Base-by-base conservation (phyloP, 2,113 vertebrate genomes). In the Procapra przewalskii region DNA sequence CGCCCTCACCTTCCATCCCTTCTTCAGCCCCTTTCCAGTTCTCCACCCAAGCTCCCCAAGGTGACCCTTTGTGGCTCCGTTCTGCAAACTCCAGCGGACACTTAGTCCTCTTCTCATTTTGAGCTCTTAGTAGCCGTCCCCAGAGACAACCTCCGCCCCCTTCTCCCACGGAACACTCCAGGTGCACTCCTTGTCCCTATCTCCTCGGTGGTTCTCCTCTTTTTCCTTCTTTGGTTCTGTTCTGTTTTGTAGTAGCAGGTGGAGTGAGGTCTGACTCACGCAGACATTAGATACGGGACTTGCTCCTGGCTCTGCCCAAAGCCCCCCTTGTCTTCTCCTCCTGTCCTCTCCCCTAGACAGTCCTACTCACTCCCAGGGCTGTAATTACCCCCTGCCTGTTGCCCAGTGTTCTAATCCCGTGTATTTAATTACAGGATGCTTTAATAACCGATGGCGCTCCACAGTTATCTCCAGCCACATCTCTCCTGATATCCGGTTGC, bases 221-320 rank as follows among this genome's bases (percentile, higher is more conserved):
- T 64, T 10, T 5, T 15, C 25, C 27, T 33, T 54, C 52, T 45
- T 16, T 15, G 71, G 25, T 13, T 71, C 4, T 40, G n/a, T 52
- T 27, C 15, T 7, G 25, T 21, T 88, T 6, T 3, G n/a, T 29
- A n/a, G 29, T 45, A 6, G 8, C 54, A 29, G 43, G n/a, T 29
- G 50, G 33, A 16, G 31, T 52, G 50, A 0, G 16, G 27, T 36
- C 11, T 57, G 14, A 17, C 13, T 48, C 43, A 17, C 67, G 0
- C 1, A 11, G 52, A 31, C 19, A 0, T 10, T 4, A 50, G 71
- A 8, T 4, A 0, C 6, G 19, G 91, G 55, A 0, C 60, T 45
- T 23, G 10, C 62, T 59, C 29, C 0, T 0, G 6, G 62, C 45
- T 23, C 43, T 33, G 5, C 0, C 45, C 13, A 0, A 33, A 43